Conservation (phyloP, 2,113 vertebrate species). For the Hippocampus barbouri region DNA sequence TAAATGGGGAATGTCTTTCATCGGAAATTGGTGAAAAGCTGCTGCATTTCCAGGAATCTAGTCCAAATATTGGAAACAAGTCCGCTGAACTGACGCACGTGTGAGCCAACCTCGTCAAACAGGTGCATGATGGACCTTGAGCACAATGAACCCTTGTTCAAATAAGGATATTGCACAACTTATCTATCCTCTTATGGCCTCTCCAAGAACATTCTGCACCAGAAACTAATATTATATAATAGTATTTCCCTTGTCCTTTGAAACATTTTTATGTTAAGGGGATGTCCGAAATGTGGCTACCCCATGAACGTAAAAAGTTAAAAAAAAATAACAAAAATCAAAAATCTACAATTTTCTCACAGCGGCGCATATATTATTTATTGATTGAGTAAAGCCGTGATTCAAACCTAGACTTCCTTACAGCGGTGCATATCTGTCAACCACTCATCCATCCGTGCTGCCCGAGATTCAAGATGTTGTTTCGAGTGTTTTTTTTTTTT, state of each 20-base stretch:
- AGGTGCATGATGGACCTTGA: slow-evolving; percentile 15
- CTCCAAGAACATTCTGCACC: neutral
- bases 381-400: neutral
- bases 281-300: too few relatives aligned
- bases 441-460: too few relatives aligned
- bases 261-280: too few relatives aligned
- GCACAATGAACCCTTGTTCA: neutral
- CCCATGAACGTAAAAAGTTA: too few relatives aligned
- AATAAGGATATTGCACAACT: neutral
- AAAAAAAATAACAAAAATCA: too few relatives aligned
- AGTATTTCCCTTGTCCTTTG: too few relatives aligned
- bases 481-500: too few relatives aligned
- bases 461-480: neutral
- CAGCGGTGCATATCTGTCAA: too few relatives aligned
- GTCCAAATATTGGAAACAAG: slow-evolving; percentile 42
- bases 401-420: neutral
- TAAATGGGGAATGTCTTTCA: neutral
- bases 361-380: too few relatives aligned
- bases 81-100: slow-evolving; percentile 23
- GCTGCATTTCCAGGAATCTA: slow-evolving; percentile 12
- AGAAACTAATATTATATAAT: neutral
- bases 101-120: slow-evolving; percentile 29
- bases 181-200: neutral
- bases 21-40: slow-evolving; percentile 3
- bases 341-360: too few relatives aligned